Evolutionary conservation across 2,888 invertebrate genomes (phyloP), one percentile per base, ranked within the genome.

Genomic region (Oscheius onirici): DNA sequence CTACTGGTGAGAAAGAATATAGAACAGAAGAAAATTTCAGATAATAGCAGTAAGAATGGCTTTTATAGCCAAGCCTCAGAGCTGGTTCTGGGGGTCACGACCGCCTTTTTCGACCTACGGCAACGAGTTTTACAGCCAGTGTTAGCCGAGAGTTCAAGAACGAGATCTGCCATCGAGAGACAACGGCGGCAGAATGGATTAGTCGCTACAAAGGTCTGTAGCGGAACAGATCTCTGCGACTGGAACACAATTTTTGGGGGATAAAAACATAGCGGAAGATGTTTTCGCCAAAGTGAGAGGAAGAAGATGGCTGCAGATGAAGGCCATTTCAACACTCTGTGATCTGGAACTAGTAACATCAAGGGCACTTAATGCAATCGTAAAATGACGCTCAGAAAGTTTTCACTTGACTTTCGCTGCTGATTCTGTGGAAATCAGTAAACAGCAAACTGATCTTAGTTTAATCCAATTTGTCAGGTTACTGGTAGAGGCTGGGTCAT

Each of bases 51-150:
- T 63, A 63, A 49, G 63, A 63, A 63, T 28, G 63, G 63, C 63
- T 63, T 63, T 63, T 63, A 63, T 63, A 63, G 28, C 49, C 15
- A n/a, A 26, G 26, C 63, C 28, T 49, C 28, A 46, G 63, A 24
- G 63, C 63, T 63, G 63, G 63, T 63, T 63, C 63, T 63, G n/a
- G 44, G 63, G 63, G 63, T 63, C 63, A 49, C 63, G 63, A 63
- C 63, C 63, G 63, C 61, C 61, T 61, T 61, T 41, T 58, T 40
- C 58, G 26, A 24, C 49, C 49, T 24, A 24, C 24, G 60, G 60
- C 60, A 63, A 49, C 63, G 63, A 63, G 63, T 63, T 63, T 63
- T 63, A 63, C 63, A 63, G 49, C 49, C 46, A n/a, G 26, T 63
- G 63, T 46, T 63, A 49, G 63, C 49, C 63, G 63, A 63, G 63